Base-by-base conservation (phyloP, 2,888 invertebrate species). In the Cerceris ruficornis region DNA sequence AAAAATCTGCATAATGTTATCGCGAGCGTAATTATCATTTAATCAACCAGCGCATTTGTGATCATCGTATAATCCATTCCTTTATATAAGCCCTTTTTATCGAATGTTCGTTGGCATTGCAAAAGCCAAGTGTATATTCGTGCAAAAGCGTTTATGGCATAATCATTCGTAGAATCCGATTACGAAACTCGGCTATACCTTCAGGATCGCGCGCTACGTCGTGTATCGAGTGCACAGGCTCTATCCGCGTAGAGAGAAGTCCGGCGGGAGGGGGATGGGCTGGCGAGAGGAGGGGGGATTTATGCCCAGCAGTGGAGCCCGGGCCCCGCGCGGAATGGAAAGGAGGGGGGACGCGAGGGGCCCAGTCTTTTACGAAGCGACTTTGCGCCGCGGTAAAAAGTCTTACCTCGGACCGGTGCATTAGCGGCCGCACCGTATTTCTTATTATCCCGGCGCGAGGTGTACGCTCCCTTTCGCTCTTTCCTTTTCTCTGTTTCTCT, bases 371-470 rank as follows among this genome's bases (percentile, higher is more conserved):
- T 81, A 60, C 66, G 46, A 65, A 59, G 52, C 58, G 71, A 65
- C 59, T 72, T 71, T 71, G 69, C 74, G 50, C 74, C 46, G 52
- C 54, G 42, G 61, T 71, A 84, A 81, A 84, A 83, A 81, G 46
- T 64, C 59, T 39, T 15, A 50, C 57, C 69, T 72, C 58, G 71
- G 58, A 60, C 57, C 75, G 64, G 72, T 77, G 81, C 77, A 81
- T 83, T 81, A 83, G 81, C 78, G 75, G 72, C 80, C 72, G 69
- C 73, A 68, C 71, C 75, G 75, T 80, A 85, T 80, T 85, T 85
- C 85, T 83, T 83, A 83, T 85, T 85, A 85, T 80, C 81, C 66
- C 52, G 60, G 67, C 68, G 55, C 58, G 68, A 84, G 69, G 73
- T 69, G 75, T 66, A 75, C 60, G 61, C 70, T 65, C 74, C 80